Base-by-base conservation (phyloP, 2,888 invertebrate genomes). In the Embidobia sp. region DNA sequence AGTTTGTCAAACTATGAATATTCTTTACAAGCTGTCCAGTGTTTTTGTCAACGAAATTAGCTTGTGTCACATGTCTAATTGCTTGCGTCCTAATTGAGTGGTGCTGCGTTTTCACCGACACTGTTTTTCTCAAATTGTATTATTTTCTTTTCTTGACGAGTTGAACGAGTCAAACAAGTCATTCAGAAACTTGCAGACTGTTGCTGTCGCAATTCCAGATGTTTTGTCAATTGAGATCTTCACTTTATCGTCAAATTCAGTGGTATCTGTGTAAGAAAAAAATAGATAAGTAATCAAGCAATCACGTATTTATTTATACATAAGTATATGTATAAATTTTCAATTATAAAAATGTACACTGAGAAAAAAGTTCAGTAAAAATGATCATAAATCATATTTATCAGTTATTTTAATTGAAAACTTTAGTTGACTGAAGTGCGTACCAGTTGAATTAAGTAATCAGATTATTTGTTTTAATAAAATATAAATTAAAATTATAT, bases 101-200 rank as follows among this genome's bases (percentile, higher is more conserved):
- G 22, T 59, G 59, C 2, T 31, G 4, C 1, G 44, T 44, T 1
- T 33, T 3, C 6, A 6, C 4, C 1, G 59, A 22, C 0, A 44
- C 44, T 19, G 31, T 22, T 15, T 33, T 44, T 44, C 59, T 13
- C 3, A 59, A 18, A 13, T 44, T 10, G 10, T 11, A 59, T 16
- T 37, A 5, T 19, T 33, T 13, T 31, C 37, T 8, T 2, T 8
- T n/a, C 7, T 13, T 5, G 10, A 19, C 7, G 3, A n/a, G n/a
- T 42, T 42, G 11, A 16, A 29, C 0, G 29, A 11, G n/a, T 59
- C 59, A 15, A 59, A 44, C 0, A 59, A 7, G 15, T 59, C 59
- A n/a, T 59, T 59, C 4, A 55, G 27, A 3, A 55, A 27, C 7
- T 19, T 40, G 10, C 40, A 55, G 4, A 55, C 29, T 2, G n/a